Evolutionary conservation across 2,888 invertebrate species (phyloP), one percentile per base, ranked within the genome.

Genomic region (Therioaphis trifolii): DNA sequence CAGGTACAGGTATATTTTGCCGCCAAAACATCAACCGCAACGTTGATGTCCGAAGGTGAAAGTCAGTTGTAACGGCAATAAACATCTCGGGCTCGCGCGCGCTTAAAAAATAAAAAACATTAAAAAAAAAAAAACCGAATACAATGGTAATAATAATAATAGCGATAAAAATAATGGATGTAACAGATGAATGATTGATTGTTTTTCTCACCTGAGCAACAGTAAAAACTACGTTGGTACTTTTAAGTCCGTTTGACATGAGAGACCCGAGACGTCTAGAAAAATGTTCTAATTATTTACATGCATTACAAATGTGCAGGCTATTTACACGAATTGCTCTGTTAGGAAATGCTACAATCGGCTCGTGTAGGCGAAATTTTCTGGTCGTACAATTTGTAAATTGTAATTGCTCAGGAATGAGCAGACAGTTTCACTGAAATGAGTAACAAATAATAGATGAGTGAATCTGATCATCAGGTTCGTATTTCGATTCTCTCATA

Each of bases 11-110:
- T 40, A 29, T 69, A 43, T 24, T 74, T 82, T 82, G 24, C 82
- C 82, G 82, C 82, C 72, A 82, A 82, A 82, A 72, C 49, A 63
- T 35, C 18, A 40, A 74, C 72, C 49, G 74, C 82, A 66, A 52
- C 21, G 40, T 66, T 24, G 14, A 74, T n/a, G 72, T 63, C 72
- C 29, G 82, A 82, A 82, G 82, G 82, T 82, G 82, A 82, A 82
- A 82, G 82, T 82, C 82, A 52, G 72, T 74, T 61, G 61, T 74
- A 66, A 63, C 74, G 49, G 72, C 49, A 74, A 52, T 74, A 82
- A 82, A 74, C 74, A 58, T 82, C 49, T 63, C 71, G 63, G 46
- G 63, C 27, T 18, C 63, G 43, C 35, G 58, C 46, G 24, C 15
- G 21, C 4, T 21, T 35, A 68, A 43, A 72, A 71, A 71, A 52